These are phyloP conservation scores for Elmis aenea DNA, from an alignment of 2,888 invertebrate species.

Conservation along the genomic window DNA sequence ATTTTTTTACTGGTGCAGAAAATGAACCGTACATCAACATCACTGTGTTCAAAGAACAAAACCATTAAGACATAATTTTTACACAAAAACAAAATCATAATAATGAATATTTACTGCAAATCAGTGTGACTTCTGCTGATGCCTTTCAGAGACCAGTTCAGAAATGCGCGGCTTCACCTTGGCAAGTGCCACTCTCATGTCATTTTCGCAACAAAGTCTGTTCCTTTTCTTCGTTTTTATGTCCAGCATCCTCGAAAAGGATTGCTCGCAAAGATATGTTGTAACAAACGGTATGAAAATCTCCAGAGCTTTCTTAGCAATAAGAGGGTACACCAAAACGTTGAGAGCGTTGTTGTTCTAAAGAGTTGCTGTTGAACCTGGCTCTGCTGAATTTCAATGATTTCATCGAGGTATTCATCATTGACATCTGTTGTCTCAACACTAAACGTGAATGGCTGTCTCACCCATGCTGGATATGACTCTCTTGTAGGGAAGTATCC, in stretches of 20 bases:
- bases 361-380: constrained; percentile 8
- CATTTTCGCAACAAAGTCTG: constrained; percentile 2
- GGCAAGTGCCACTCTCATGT: constrained; percentile 5
- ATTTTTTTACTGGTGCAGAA: no score
- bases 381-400: constrained; percentile 8
- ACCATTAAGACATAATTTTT: neutral
- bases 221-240: constrained; percentile 6
- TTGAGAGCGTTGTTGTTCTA: constrained; percentile 10
- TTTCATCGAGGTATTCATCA: constrained; percentile 12
- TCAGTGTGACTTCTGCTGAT: no score
- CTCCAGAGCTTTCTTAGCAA: constrained; percentile 14
- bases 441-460: constrained; percentile 17
- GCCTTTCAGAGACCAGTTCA: no score
- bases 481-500: constrained; percentile 18
- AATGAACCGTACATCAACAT: no score
- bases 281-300: constrained; percentile 12
- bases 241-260: constrained; percentile 6
- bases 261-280: constrained; percentile 13
- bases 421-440: constrained; percentile 19
- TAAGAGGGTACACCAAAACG: constrained; percentile 12
- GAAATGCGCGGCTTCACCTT: neutral
- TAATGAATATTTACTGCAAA: no score
- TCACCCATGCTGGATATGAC: constrained; percentile 18
- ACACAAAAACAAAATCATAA: no score
- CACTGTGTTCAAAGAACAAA: no score